Conservation (phyloP, 2,888 invertebrate species). For the Rhaphigaster nebulosa region DNA sequence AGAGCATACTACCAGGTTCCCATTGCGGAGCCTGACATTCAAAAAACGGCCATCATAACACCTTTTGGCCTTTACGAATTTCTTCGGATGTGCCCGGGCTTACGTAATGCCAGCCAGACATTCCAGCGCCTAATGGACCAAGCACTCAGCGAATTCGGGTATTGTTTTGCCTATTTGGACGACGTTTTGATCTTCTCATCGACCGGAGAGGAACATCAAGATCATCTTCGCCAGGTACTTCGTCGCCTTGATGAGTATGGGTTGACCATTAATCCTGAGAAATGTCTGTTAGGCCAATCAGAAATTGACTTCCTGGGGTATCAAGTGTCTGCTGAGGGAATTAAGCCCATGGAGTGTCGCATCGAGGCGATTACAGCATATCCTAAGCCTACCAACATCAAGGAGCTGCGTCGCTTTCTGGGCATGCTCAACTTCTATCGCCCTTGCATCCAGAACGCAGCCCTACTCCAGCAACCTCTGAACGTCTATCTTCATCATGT, state of each 20-base stretch:
- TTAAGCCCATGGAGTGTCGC: not conserved
- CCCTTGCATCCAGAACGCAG: not conserved
- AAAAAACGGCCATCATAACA: slow-evolving; percentile 66
- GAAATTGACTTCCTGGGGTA: not conserved
- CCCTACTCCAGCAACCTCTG: not conserved
- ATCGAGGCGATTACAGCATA: not conserved
- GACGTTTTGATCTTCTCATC: not conserved
- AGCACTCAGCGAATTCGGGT: not conserved
- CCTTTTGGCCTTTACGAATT: slow-evolving; percentile 65
- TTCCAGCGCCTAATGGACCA: not conserved
- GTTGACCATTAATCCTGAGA: not conserved
- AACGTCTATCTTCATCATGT: not conserved
- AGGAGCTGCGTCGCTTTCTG: not conserved
- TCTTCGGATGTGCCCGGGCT: not conserved
- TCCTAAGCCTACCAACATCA: not conserved
- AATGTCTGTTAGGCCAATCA: not conserved
- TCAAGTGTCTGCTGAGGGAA: not conserved
- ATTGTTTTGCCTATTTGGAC: not conserved
- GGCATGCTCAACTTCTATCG: not conserved
- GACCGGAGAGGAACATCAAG: not conserved
- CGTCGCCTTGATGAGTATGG: not conserved
- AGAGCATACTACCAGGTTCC: slow-evolving; percentile 66
- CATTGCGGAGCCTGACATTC: slow-evolving; percentile 64
- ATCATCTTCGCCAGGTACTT: not conserved
- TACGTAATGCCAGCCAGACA: too few relatives aligned